Conservation (phyloP, 2,888 invertebrate genomes). For the Orchesellides sinensis region DNA sequence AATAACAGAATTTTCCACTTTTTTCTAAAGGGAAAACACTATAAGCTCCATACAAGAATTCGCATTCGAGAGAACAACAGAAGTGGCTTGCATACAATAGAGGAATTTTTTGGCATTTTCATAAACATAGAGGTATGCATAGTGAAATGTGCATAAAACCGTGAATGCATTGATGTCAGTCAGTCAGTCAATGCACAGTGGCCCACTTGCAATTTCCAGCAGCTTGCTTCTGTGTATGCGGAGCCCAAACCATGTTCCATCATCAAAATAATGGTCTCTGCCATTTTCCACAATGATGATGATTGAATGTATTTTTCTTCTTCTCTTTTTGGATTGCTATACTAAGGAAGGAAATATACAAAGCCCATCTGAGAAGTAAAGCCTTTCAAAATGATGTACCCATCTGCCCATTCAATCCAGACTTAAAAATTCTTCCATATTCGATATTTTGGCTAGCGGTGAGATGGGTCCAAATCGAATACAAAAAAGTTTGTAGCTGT, state of each 20-base stretch:
- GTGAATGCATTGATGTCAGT: constrained; percentile 49
- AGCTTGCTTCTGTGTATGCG: not conserved
- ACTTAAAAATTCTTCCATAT: not conserved
- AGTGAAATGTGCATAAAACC: constrained; percentile 31
- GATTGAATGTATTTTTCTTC: constrained; percentile 45
- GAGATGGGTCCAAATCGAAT: too few species aligned
- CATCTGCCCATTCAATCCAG: constrained; percentile 19
- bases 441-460: constrained; percentile 1
- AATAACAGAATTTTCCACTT: constrained; percentile 3
- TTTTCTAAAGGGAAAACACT: constrained; percentile 6
- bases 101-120: not conserved
- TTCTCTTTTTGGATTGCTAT: too few species aligned
- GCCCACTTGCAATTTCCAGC: constrained; percentile 47
- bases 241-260: constrained; percentile 35
- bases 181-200: constrained; percentile 17
- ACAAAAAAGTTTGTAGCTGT: not conserved
- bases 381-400: constrained; percentile 42
- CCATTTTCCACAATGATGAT: constrained; percentile 49
- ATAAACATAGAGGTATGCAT: constrained; percentile 8
- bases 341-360: not conserved
- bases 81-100: not conserved
- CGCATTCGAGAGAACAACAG: constrained; percentile 2
- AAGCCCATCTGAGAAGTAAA: too few species aligned
- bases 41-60: too few species aligned
- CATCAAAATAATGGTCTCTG: constrained; percentile 47